Evolutionary conservation across 2,888 invertebrate species (phyloP), one percentile per base, ranked within the genome.

Genomic region (Dendrolimus houi): DNA sequence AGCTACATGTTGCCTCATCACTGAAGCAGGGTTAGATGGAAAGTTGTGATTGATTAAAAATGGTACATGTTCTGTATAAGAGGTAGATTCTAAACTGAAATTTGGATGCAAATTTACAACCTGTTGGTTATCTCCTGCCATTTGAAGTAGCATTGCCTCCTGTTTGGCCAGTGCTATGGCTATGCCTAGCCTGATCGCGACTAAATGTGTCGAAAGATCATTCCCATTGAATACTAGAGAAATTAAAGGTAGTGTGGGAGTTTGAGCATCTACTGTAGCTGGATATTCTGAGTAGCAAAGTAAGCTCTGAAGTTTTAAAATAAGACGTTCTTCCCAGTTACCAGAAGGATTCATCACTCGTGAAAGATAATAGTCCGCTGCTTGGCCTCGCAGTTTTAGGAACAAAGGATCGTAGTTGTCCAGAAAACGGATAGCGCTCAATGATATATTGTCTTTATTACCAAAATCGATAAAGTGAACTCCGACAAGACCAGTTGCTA

Each of bases 391-490:
- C 62, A 93, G 72, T 54, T 91, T 76, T 55, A 84, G 66, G 62
- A 91, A 83, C 76, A 86, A 68, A 12, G 92, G 91, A 56, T 86
- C 84, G 69, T 92, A 91, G 54, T 74, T 83, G 55, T 92, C 91
- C 59, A 94, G 74, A 54, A 92, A 84, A 70, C 95, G 82, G 54
- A 94, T 90, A 60, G 93, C 92, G 53, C 86, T 89, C 56, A 92
- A 74, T 14, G 92, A 91, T 58, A 95, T 91, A 12, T 92, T 75
- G 65, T 93, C 93, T 64, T 87, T 90, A 70, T 94, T 94, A 54
- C 95, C 95, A 68, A 92, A 94, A 73, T 95, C 95, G 47, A 95
- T 89, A 65, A 94, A 94, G 59, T 92, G 91, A n/a, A 94, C 93
- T 64, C 93, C 92, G 55, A 95, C 91, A 57, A 91, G 80, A 17